These are phyloP conservation scores for Chymomyza procnemis DNA, from an alignment of 2,888 invertebrate genomes.

Conservation along the genomic window DNA sequence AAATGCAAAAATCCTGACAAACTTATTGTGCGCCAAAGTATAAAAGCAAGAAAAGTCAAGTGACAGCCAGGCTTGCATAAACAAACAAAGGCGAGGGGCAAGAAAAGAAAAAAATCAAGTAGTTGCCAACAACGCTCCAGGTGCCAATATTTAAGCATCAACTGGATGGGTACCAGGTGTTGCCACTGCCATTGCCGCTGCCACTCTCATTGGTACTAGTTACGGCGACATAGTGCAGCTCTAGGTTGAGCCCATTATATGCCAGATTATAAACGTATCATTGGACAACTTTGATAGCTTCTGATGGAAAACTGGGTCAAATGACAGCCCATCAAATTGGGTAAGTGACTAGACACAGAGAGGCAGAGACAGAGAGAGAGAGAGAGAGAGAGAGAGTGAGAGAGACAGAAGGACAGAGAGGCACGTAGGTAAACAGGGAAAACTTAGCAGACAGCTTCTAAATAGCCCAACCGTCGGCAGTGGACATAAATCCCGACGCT, in stretches of 20 bases:
- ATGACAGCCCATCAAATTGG: conserved; percentile 59
- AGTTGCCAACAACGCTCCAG: conserved; percentile 25
- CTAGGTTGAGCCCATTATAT: conserved; percentile 52
- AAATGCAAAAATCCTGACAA: conserved; percentile 37
- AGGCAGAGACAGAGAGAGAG: not conserved
- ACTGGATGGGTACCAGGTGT: conserved; percentile 19
- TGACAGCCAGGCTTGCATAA: conserved; percentile 44
- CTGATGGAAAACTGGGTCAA: conserved; percentile 58
- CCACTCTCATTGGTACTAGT: not conserved
- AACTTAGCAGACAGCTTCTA: conserved; percentile 47
- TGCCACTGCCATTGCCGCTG: not conserved
- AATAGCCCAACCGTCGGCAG: conserved; percentile 49
- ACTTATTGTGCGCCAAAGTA: conserved; percentile 43
- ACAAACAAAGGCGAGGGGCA: not conserved
- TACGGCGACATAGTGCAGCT: conserved; percentile 15
- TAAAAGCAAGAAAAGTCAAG: conserved; percentile 18
- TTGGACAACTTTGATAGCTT: conserved; percentile 24
- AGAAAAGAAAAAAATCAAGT: too few species aligned
- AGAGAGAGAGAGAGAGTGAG: not conserved
- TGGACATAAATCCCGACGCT: conserved; percentile 66
- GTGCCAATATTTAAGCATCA: conserved; percentile 35
- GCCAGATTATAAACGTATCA: conserved; percentile 55
- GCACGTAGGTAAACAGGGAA: not conserved
- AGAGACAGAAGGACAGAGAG: not conserved
- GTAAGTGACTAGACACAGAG: conserved; percentile 36